Percentiles rank a stretch among this genome's conserved stretches.
Evolutionary conservation across 2,888 invertebrate species (phyloP).

Genomic region (Ophion ventricosus): DNA sequence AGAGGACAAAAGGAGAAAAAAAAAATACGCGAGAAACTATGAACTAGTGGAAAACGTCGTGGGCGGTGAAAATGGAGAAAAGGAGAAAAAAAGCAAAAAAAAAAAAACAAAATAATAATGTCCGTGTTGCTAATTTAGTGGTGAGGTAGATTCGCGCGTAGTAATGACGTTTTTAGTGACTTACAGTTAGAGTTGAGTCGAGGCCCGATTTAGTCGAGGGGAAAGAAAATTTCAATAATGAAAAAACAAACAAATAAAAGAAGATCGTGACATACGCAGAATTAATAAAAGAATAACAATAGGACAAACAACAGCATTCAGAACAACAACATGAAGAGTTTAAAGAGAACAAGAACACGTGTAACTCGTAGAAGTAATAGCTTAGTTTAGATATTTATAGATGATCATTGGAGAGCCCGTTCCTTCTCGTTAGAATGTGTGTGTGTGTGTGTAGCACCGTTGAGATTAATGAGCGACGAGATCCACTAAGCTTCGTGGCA

Average conservation of each 20-base stretch:
- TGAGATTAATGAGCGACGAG: conserved; percentile 53
- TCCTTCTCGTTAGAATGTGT: conserved; percentile 72
- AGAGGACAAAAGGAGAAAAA: conserved; percentile 6
- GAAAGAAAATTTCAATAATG: conserved; percentile 28
- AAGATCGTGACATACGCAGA: conserved; percentile 37
- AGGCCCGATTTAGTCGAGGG: conserved; percentile 67
- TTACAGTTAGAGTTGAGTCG: conserved; percentile 71
- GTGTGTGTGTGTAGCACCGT: conserved; percentile 55
- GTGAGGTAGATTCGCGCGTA: conserved; percentile 74
- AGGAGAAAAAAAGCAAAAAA: conserved; percentile 31
- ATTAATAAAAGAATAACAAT: conserved; percentile 27
- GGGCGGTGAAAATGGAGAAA: conserved; percentile 61
- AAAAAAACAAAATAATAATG: conserved; percentile 72
- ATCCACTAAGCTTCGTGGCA: conserved; percentile 39
- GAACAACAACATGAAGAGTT: conserved; percentile 35
- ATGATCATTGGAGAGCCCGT: conserved; percentile 74
- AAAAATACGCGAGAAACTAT: background rate
- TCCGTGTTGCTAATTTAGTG: conserved; percentile 79
- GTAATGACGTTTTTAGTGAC: conserved; percentile 65
- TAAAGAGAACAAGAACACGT: conserved; percentile 59
- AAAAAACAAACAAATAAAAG: background rate
- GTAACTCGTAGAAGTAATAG: conserved; percentile 72
- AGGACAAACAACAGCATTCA: conserved; percentile 43
- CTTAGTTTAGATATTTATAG: conserved; percentile 72
- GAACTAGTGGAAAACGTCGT: conserved; percentile 66